Conservation (phyloP, 2,113 vertebrate genomes). For the Forbesichthys papilliferus region DNA sequence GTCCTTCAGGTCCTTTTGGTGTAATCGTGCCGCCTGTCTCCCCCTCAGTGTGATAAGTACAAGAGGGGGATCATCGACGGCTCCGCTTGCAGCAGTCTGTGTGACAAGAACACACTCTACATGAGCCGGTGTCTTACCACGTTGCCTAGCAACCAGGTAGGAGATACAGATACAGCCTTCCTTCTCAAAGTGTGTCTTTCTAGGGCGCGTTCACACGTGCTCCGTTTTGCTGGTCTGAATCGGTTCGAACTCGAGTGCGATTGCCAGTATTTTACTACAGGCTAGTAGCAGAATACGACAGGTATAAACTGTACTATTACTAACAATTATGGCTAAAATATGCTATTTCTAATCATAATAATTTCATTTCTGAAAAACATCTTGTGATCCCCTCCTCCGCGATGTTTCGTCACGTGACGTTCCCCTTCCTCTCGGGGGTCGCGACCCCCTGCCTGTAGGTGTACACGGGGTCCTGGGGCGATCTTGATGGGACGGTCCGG, state of each 20-base stretch:
- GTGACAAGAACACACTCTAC: constrained; percentile 91
- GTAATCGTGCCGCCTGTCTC: neutral
- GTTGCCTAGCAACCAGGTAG: constrained; percentile 91
- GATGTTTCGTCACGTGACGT: neutral
- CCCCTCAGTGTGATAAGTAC: constrained; percentile 93
- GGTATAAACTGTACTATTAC: too few relatives aligned
- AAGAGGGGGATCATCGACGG: constrained; percentile 94
- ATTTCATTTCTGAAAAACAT: too few relatives aligned
- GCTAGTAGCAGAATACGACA: too few relatives aligned
- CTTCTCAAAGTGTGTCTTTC: too few relatives aligned
- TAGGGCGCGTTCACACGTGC: too few relatives aligned
- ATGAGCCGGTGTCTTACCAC: constrained; percentile 93
- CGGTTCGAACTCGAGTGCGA: too few relatives aligned
- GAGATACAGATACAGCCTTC: neutral
- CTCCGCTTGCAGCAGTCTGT: constrained; percentile 93
- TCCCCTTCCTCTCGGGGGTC: neutral
- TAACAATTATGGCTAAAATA: too few relatives aligned
- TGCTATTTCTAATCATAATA: too few relatives aligned
- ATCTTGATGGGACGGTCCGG: constrained; percentile 90
- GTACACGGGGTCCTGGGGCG: constrained; percentile 94
- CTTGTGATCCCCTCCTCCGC: neutral
- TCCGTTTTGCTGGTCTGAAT: too few relatives aligned
- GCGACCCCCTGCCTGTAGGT: constrained; percentile 69
- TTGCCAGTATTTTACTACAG: too few relatives aligned
- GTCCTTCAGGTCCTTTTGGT: neutral